Evolutionary conservation across 2,113 vertebrate genomes (phyloP).

Genomic region (Falco punctatus): DNA sequence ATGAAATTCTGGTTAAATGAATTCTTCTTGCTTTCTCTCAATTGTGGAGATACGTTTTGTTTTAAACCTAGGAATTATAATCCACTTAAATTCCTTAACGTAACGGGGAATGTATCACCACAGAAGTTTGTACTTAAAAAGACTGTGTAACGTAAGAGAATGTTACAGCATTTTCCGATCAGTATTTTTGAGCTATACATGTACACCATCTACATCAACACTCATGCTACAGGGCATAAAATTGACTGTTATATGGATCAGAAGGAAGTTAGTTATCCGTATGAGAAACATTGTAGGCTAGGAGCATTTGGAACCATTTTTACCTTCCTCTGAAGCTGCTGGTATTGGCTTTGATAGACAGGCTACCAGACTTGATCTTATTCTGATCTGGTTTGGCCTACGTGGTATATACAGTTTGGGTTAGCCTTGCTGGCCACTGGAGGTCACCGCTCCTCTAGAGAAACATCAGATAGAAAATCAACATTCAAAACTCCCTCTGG

Average conservation of each 20-base stretch:
- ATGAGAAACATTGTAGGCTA: not conserved
- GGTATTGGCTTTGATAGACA: not conserved
- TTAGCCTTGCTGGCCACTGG: not conserved
- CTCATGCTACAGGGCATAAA: not conserved
- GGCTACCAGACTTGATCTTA: not conserved
- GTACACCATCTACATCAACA: not conserved
- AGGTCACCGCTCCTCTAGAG: slow-evolving; percentile 13
- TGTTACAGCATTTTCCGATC: not conserved
- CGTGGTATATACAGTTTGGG: not conserved
- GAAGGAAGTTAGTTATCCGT: not conserved
- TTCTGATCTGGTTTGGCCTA: not conserved
- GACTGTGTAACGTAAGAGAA: not conserved
- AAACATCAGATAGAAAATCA: not conserved
- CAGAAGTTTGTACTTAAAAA: not conserved
- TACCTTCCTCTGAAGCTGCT: not conserved
- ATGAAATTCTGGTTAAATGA: not conserved
- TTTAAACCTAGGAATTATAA: not conserved
- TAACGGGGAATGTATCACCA: not conserved
- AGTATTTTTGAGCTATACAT: not conserved
- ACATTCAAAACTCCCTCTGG: not conserved
- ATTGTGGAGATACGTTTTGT: not conserved
- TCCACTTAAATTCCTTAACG: too few relatives aligned
- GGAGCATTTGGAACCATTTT: not conserved
- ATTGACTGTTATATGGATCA: not conserved
- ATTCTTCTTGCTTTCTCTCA: not conserved